Base-by-base conservation (phyloP, 2,797 vertebrate species). In the Echiichthys vipera region DNA sequence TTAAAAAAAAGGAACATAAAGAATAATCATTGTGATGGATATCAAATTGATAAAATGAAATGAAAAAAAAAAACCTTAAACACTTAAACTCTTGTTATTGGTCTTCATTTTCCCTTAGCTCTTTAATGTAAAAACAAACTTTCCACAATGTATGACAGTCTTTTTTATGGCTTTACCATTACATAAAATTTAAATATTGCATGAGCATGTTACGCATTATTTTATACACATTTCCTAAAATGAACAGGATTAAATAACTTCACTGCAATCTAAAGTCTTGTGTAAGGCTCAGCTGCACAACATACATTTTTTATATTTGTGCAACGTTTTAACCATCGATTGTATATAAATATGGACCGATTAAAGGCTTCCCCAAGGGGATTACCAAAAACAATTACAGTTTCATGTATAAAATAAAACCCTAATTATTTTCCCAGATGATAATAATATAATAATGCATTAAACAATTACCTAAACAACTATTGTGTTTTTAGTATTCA, bases 61-160 rank as follows among this genome's bases (percentile, higher is more conserved):
- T 61, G n/a, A 54, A 70, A 79, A 58, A 79, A 58, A 9, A 83
- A 59, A 14, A 76, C 0, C 4, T 1, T 10, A 32, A 72, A 1
- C 30, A 8, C 5, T 13, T 56, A 20, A 57, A 58, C 25, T 17
- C 2, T 18, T 40, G 0, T 25, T 17, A 36, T 6, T 69, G 14
- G 6, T 36, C 32, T 25, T 9, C 9, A n/a, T 37, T 66, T 43
- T 2, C 7, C 1, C 4, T 5, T 18, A 4, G 3, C 3, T 43
- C 5, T 47, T 74, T 12, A 46, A 51, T 18, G 20, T 18, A 30
- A 14, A 42, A 11, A 22, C 2, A 15, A 2, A 3, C 2, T 7
- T 51, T 24, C 10, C 4, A 25, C 5, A 55, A 22, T 2, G 8
- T 3, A 10, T 62, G 5, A 43, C 2, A 11, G 20, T n/a, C n/a